Evolutionary conservation across 2,113 vertebrate species (phyloP).

Genomic region (Chelonoidis abingdonii): DNA sequence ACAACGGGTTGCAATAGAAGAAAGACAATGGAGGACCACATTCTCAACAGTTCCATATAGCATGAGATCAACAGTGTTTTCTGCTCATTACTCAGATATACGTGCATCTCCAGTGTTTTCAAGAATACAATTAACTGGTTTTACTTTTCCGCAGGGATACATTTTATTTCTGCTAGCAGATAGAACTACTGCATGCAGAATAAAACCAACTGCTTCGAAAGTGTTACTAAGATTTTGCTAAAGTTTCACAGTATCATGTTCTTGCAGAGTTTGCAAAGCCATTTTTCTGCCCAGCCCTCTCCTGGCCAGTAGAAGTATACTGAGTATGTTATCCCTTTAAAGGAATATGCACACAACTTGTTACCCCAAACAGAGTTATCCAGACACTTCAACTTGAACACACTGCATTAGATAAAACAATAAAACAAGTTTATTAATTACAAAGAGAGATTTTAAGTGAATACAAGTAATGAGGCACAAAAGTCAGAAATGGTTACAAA

Average conservation of each 20-base stretch:
- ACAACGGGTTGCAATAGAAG: too few relatives aligned
- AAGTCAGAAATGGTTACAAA: background rate
- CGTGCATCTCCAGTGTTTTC: background rate
- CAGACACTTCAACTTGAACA: background rate
- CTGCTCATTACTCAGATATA: background rate
- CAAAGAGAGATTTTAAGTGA: background rate
- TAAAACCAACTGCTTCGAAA: background rate
- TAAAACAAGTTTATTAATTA: background rate
- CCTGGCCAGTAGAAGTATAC: background rate
- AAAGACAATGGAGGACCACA: background rate
- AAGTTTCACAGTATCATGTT: background rate
- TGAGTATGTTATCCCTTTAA: background rate
- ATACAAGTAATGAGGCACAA: background rate
- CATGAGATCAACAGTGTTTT: background rate
- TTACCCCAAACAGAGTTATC: background rate
- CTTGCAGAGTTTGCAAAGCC: background rate
- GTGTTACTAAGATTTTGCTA: background rate
- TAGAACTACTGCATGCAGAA: background rate
- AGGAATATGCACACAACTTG: background rate
- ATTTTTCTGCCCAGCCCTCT: background rate
- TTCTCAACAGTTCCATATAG: background rate
- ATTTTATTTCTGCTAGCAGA: background rate
- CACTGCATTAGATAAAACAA: background rate
- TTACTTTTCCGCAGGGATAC: background rate
- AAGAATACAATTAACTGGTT: background rate